Conservation (phyloP, 2,797 vertebrate species). For the Chloroceryle inda region DNA sequence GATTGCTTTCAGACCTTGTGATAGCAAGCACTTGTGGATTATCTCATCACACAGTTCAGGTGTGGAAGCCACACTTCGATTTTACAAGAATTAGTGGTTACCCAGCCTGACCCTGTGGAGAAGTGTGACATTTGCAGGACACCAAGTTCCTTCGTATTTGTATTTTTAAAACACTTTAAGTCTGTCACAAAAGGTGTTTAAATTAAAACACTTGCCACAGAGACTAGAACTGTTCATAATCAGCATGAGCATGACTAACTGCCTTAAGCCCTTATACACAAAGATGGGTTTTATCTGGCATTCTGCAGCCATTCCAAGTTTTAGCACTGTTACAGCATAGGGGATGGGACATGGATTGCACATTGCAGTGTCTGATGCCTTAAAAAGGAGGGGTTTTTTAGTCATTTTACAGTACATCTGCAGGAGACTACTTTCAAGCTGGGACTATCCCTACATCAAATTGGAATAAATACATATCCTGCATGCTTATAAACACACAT, state of each 20-base stretch:
- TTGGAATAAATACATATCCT: slow-evolving; percentile 34
- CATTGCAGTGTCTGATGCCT: neutral
- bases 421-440: slow-evolving; percentile 21
- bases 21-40: neutral
- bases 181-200: neutral
- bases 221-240: neutral
- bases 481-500: neutral
- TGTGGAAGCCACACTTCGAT: neutral
- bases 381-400: neutral
- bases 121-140: neutral
- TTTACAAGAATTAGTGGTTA: neutral
- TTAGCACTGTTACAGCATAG: neutral
- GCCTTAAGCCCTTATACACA: neutral
- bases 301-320: neutral
- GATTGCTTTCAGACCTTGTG: neutral
- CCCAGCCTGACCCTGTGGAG: neutral
- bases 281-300: neutral
- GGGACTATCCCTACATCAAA: neutral
- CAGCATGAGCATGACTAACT: neutral
- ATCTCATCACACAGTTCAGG: neutral
- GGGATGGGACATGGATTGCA: neutral
- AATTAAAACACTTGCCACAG: neutral
- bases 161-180: neutral
- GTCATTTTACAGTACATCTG: neutral
- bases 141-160: neutral